phyloP scores from a whole-genome alignment of 2,113 vertebrate genomes.

The Callipepla squamata region DNA sequence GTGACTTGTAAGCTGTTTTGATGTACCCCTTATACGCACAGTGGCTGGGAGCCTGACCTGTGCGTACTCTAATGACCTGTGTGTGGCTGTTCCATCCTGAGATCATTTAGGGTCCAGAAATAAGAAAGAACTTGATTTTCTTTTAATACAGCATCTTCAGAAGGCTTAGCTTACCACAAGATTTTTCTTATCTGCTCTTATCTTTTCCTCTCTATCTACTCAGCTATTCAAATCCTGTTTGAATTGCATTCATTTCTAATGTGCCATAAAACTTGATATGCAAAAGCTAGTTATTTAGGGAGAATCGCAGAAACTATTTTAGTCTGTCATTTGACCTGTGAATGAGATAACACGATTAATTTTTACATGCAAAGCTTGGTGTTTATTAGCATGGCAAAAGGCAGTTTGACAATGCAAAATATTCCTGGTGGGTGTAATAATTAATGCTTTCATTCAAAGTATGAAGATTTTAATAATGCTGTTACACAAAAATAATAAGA shows the following conservation, averaged over 20 bases:
- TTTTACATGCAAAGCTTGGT: conserved; percentile 18
- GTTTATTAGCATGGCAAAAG: conserved; percentile 32
- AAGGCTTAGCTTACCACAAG: background rate
- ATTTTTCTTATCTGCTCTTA: background rate
- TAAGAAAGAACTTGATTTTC: background rate
- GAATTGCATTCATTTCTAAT: conserved; percentile 36
- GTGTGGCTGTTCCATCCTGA: background rate
- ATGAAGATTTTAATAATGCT: conserved; percentile 12
- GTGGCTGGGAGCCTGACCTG: background rate
- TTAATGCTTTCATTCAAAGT: conserved; percentile 47
- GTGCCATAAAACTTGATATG: conserved; percentile 40
- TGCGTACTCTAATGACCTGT: background rate
- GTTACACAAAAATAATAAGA: background rate
- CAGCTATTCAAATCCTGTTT: conserved; percentile 31
- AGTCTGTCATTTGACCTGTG: conserved; percentile 58
- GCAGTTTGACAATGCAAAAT: conserved; percentile 28
- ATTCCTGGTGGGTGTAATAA: conserved; percentile 33
- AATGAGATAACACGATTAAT: conserved; percentile 37
- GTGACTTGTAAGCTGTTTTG: background rate
- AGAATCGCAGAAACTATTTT: conserved; percentile 52
- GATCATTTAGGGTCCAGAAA: conserved; percentile 2
- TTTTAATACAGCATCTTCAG: background rate
- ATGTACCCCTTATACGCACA: fast-evolving
- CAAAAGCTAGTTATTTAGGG: conserved; percentile 55
- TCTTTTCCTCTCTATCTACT: conserved; percentile 4